Conservation (phyloP, 2,113 vertebrate genomes). For the Butorides virescens region DNA sequence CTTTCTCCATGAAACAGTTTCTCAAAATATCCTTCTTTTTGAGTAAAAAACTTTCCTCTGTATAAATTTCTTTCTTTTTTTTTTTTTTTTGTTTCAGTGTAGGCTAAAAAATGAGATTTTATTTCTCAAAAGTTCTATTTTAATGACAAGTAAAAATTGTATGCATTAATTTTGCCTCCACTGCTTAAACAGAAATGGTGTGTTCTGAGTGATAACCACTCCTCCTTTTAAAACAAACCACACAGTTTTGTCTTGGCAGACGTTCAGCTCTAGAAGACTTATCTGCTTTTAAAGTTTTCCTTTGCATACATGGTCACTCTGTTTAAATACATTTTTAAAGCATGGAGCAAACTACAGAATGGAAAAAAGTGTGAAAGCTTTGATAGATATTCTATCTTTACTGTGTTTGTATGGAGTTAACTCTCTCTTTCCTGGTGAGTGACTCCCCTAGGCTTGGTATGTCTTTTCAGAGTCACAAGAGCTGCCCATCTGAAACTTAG, state of each 20-base stretch:
- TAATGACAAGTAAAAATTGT: constrained; percentile 19
- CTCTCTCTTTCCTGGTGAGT: not conserved
- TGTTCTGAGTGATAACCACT: constrained; percentile 45
- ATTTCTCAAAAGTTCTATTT: constrained; percentile 10
- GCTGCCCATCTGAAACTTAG: not conserved
- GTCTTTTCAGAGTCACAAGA: not conserved
- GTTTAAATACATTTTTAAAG: constrained; percentile 36
- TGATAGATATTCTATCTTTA: not conserved
- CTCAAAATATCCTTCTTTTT: not conserved
- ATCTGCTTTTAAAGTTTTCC: constrained; percentile 63
- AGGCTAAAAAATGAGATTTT: not conserved
- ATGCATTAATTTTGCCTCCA: constrained; percentile 37
- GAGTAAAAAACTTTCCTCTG: not conserved
- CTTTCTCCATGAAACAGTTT: not conserved
- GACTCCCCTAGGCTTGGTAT: not conserved
- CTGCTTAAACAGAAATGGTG: not conserved
- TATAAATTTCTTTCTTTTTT: not conserved
- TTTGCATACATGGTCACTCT: not conserved
- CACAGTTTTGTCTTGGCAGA: constrained; percentile 39
- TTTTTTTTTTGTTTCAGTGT: not conserved
- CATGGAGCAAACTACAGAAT: constrained; percentile 8
- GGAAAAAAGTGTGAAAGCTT: constrained; percentile 12
- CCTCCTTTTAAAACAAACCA: constrained; percentile 59
- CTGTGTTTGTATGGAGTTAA: not conserved
- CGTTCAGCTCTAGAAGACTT: constrained; percentile 48